These are phyloP conservation scores for Plagiodera versicolora DNA, from an alignment of 2,888 invertebrate species.

Conservation along the genomic window DNA sequence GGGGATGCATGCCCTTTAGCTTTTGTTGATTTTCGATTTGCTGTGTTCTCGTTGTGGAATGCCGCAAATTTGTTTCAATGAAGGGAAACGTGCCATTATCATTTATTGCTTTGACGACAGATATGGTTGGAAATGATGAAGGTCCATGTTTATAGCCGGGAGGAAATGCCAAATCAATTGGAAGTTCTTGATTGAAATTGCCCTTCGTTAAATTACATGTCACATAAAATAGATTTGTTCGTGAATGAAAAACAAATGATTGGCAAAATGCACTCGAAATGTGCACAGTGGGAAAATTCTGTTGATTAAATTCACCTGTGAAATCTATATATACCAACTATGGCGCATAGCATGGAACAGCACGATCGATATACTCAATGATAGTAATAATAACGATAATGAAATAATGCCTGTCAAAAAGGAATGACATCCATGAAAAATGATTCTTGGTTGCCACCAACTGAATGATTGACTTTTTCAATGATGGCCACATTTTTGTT, in stretches of 20 bases:
- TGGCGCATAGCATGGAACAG: too few relatives aligned
- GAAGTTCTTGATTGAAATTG: not conserved
- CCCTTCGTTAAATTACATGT: not conserved
- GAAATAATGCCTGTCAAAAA: too few relatives aligned
- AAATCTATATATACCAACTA: too few relatives aligned
- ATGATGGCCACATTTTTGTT: too few relatives aligned
- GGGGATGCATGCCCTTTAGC: slow-evolving; percentile 15
- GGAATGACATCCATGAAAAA: too few relatives aligned
- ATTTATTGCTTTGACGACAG: not conserved
- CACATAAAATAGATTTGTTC: not conserved
- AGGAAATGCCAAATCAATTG: not conserved
- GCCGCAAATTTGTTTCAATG: not conserved
- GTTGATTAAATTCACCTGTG: too few relatives aligned
- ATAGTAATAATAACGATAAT: too few relatives aligned
- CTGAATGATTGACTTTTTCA: too few relatives aligned
- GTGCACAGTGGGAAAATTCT: too few relatives aligned
- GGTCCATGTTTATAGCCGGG: not conserved
- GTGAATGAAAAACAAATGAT: not conserved
- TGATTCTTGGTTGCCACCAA: too few relatives aligned
- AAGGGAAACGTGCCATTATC: not conserved
- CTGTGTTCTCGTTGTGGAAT: slow-evolving; percentile 6
- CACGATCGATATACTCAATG: too few relatives aligned
- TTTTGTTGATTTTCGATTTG: slow-evolving; percentile 16
- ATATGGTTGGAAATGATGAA: not conserved
- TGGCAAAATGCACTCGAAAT: too few relatives aligned